These are phyloP conservation scores for Philotrypesis tridentata DNA, from an alignment of 1,140 invertebrate genomes.

Conservation along the genomic window DNA sequence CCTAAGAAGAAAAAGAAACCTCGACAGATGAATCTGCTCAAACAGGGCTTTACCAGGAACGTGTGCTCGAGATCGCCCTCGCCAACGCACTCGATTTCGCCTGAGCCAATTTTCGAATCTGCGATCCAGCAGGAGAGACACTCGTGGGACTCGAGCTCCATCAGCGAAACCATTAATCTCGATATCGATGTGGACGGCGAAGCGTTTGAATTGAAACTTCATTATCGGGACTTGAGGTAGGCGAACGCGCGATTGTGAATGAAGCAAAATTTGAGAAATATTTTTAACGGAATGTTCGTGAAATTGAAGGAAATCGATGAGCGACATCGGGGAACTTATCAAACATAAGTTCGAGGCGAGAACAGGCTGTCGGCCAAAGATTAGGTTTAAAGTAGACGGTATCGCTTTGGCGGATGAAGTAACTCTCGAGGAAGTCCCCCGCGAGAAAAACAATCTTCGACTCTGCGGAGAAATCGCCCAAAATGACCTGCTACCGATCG, in stretches of 20 bases:
- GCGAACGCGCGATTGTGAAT: neutral
- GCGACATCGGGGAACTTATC: slow-evolving; percentile 48
- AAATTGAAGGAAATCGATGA: slow-evolving; percentile 53
- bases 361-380: slow-evolving; percentile 30
- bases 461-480: slow-evolving; percentile 54
- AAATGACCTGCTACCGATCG: slow-evolving; percentile 58
- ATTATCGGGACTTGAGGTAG: slow-evolving; percentile 52
- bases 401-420: neutral
- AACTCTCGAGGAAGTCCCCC: slow-evolving; percentile 29
- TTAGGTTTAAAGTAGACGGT: slow-evolving; percentile 25
- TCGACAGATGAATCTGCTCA: slow-evolving; percentile 31
- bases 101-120: neutral
- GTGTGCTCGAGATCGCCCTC: neutral
- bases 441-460: slow-evolving; percentile 20
- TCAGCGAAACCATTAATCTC: slow-evolving; percentile 48
- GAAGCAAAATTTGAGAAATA: neutral
- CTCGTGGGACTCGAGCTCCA: neutral
- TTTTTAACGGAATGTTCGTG: neutral
- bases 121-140: neutral
- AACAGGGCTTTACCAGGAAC: slow-evolving; percentile 35
- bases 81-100: neutral
- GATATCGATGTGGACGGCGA: slow-evolving; percentile 57
- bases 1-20: slow-evolving; percentile 35
- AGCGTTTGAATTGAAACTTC: slow-evolving; percentile 57
- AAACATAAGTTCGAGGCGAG: slow-evolving; percentile 40